These are phyloP conservation scores for Onchidella celtica DNA, from an alignment of 2,888 invertebrate genomes.

Conservation along the genomic window DNA sequence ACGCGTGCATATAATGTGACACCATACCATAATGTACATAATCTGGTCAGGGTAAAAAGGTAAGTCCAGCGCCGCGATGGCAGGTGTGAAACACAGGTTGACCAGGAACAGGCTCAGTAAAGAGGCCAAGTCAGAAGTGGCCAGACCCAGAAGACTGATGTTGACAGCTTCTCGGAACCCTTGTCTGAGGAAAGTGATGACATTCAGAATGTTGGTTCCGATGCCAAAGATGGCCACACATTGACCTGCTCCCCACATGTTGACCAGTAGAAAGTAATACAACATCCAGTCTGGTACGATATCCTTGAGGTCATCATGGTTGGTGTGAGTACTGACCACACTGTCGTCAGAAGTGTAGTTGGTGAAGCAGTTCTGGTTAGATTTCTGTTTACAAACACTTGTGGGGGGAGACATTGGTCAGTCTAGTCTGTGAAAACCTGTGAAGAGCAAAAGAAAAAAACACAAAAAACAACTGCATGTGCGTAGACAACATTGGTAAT, in stretches of 20 bases:
- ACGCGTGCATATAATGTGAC: constrained; percentile 2
- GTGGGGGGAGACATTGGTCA: too few relatives aligned
- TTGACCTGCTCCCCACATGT: constrained; percentile 6
- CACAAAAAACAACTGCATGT: too few relatives aligned
- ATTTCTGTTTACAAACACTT: too few relatives aligned
- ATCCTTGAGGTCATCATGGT: too few relatives aligned
- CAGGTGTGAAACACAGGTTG: neutral
- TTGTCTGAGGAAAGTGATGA: constrained; percentile 11
- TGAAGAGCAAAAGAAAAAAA: too few relatives aligned
- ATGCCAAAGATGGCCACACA: neutral
- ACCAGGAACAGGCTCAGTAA: neutral
- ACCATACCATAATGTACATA: neutral
- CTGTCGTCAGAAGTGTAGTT: too few relatives aligned
- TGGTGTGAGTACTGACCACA: too few relatives aligned
- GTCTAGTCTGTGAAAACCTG: too few relatives aligned
- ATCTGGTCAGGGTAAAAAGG: neutral
- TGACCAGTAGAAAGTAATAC: neutral
- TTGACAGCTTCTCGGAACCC: constrained; percentile 5
- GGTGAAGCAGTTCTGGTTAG: too few relatives aligned
- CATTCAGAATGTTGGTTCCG: neutral
- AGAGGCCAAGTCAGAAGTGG: neutral
- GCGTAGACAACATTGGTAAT: too few relatives aligned
- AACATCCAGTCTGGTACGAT: too few relatives aligned
- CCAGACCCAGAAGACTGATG: constrained; percentile 13
- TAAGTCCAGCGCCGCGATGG: neutral